Conservation (phyloP, 2,113 vertebrate genomes). For the Lophotis ruficrista region DNA sequence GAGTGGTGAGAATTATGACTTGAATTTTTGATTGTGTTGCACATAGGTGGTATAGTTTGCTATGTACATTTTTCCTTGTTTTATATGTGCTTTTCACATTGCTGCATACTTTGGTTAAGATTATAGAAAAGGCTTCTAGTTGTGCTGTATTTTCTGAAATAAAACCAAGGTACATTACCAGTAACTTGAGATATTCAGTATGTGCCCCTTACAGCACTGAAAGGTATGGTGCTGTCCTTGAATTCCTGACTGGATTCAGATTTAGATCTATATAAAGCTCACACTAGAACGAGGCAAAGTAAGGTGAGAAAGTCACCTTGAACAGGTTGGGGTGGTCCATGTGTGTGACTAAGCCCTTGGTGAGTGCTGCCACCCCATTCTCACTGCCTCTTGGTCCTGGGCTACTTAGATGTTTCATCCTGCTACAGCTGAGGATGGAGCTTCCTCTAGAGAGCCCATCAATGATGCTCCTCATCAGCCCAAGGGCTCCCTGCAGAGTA, state of each 20-base stretch:
- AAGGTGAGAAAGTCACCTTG: slow-evolving; percentile 13
- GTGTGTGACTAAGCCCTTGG: background rate
- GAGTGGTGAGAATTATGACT: slow-evolving; percentile 85
- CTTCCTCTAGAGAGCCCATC: slow-evolving; percentile 33
- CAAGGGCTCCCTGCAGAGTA: background rate
- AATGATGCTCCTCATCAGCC: background rate
- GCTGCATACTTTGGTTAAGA: slow-evolving; percentile 79
- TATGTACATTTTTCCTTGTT: slow-evolving; percentile 84
- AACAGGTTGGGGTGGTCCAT: background rate
- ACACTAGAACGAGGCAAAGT: background rate
- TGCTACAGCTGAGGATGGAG: slow-evolving; percentile 48
- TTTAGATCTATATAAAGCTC: background rate
- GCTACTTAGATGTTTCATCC: background rate
- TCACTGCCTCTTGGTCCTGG: background rate
- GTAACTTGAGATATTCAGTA: background rate
- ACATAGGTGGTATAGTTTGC: slow-evolving; percentile 84
- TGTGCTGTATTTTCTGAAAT: slow-evolving; percentile 68
- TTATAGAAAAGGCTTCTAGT: slow-evolving; percentile 65
- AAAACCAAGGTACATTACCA: slow-evolving; percentile 63
- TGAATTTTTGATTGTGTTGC: slow-evolving; percentile 90
- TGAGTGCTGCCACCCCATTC: background rate
- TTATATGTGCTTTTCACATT: slow-evolving; percentile 85
- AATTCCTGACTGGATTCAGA: background rate
- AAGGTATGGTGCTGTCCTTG: slow-evolving; percentile 4
- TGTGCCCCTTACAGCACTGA: background rate